phyloP scores from a whole-genome alignment of 2,888 invertebrate species.

The Elmis aenea region DNA sequence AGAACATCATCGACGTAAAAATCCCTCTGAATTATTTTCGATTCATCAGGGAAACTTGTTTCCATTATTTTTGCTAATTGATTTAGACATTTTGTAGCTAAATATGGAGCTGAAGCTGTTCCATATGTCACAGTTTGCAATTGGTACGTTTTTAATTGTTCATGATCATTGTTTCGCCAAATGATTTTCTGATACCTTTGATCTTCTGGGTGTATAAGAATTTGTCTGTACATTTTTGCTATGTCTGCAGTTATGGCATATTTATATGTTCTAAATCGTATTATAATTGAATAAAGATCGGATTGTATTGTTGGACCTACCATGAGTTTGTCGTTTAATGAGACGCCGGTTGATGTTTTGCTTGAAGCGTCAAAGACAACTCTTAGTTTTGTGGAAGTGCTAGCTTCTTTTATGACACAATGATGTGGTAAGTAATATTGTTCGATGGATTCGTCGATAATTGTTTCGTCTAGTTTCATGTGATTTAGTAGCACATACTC shows the following conservation, averaged over 20 bases:
- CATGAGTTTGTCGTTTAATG: slow-evolving; percentile 6
- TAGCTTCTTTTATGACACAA: not conserved
- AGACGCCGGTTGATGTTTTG: slow-evolving; percentile 1
- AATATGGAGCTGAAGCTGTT: slow-evolving; percentile 10
- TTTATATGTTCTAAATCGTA: slow-evolving; percentile 4
- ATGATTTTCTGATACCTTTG: slow-evolving; percentile 5
- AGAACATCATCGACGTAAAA: slow-evolving; percentile 25
- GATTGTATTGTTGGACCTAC: slow-evolving; percentile 6
- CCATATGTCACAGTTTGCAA: slow-evolving; percentile 11
- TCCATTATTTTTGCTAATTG: no score
- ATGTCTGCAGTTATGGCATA: slow-evolving; percentile 6
- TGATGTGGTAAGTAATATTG: slow-evolving; percentile 7
- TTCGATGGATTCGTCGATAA: no score
- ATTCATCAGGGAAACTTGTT: no score
- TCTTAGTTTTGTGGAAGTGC: slow-evolving; percentile 1
- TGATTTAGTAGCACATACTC: no score
- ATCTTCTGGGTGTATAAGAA: not conserved
- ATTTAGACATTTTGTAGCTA: slow-evolving; percentile 10
- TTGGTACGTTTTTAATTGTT: slow-evolving; percentile 1
- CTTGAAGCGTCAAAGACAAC: slow-evolving; percentile 5
- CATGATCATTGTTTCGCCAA: slow-evolving; percentile 3
- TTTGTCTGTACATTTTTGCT: slow-evolving; percentile 9
- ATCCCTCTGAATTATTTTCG: slow-evolving; percentile 10
- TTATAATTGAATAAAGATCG: slow-evolving; percentile 6
- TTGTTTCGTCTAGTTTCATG: no score